These are phyloP conservation scores for Pelosia muscerda DNA, from an alignment of 2,888 invertebrate genomes.

Conservation along the genomic window DNA sequence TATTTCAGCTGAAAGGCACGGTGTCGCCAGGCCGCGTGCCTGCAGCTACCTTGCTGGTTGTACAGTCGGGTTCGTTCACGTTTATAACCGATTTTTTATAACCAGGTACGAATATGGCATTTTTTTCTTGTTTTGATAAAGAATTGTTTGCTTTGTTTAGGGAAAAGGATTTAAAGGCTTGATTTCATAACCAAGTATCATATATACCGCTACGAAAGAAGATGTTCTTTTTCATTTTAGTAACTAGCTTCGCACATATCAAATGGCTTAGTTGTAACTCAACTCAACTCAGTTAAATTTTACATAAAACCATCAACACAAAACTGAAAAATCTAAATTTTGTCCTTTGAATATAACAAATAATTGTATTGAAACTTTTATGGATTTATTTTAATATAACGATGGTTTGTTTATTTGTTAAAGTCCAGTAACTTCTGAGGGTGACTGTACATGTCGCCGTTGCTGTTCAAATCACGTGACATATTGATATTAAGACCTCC, in stretches of 20 bases:
- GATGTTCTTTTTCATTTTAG: too few species aligned
- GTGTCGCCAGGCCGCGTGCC: constrained; percentile 66
- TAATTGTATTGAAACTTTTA: neutral
- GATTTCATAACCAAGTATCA: too few species aligned
- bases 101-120: too few species aligned
- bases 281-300: too few species aligned
- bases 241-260: neutral
- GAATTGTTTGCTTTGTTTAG: too few species aligned
- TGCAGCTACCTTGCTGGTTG: constrained; percentile 43
- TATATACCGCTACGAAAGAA: too few species aligned
- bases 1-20: constrained; percentile 77
- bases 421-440: neutral
- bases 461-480: constrained; percentile 59
- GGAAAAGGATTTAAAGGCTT: too few species aligned
- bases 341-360: neutral
- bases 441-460: constrained; percentile 53
- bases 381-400: neutral
- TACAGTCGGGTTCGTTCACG: too few species aligned
- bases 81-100: too few species aligned
- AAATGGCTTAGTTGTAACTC: neutral
- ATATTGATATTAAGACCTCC: constrained; percentile 54
- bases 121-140: too few species aligned
- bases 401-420: neutral
- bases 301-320: neutral
- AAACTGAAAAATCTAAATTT: neutral